Conservation (phyloP, 2,797 vertebrate genomes). For the Huso huso region DNA sequence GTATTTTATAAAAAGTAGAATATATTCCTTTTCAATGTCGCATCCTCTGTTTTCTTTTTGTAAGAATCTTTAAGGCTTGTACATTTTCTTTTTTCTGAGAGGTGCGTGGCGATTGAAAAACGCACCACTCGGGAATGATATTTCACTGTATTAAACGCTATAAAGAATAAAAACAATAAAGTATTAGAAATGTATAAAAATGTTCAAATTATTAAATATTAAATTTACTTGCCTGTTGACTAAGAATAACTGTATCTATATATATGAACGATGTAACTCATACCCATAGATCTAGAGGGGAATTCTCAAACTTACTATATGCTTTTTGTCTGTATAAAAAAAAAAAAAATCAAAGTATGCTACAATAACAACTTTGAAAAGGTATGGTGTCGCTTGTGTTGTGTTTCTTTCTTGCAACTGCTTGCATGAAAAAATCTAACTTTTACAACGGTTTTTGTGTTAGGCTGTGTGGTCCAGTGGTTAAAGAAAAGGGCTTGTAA, state of each 20-base stretch:
- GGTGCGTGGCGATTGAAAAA: slow-evolving; percentile 57
- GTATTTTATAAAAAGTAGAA: slow-evolving; percentile 49
- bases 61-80: slow-evolving; percentile 59
- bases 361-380: slow-evolving; percentile 80
- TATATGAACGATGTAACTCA: slow-evolving; percentile 79
- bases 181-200: slow-evolving; percentile 32
- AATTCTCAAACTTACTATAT: slow-evolving; percentile 73
- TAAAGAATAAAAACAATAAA: slow-evolving; percentile 46
- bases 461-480: no score
- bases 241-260: slow-evolving; percentile 71
- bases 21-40: slow-evolving; percentile 48
- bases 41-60: slow-evolving; percentile 37
- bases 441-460: neutral
- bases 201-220: slow-evolving; percentile 73
- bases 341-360: slow-evolving; percentile 62
- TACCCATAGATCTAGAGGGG: slow-evolving; percentile 81
- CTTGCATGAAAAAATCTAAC: slow-evolving; percentile 8
- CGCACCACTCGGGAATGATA: slow-evolving; percentile 63
- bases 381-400: slow-evolving; percentile 46
- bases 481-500: no score
- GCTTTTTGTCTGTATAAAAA: slow-evolving; percentile 80
- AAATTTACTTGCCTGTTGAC: slow-evolving; percentile 84
- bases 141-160: slow-evolving; percentile 56
- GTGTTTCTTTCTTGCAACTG: slow-evolving; percentile 54
- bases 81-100: slow-evolving; percentile 36